These are phyloP conservation scores for Ammodytes dubius DNA, from an alignment of 2,113 vertebrate genomes.

Conservation along the genomic window DNA sequence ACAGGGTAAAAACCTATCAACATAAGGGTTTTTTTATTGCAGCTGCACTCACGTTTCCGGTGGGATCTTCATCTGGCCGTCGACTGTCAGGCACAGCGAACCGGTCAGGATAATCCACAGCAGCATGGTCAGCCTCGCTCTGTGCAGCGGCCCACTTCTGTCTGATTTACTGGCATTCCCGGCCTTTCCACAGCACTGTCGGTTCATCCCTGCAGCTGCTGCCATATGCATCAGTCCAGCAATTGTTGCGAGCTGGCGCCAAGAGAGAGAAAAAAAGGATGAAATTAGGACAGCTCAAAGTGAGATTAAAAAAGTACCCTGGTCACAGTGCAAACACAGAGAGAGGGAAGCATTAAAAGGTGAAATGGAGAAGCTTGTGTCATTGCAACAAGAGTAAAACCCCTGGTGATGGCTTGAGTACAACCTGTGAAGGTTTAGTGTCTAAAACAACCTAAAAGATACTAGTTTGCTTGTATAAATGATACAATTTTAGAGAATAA, in stretches of 20 bases:
- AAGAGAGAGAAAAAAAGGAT: constrained; percentile 7
- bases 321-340: constrained; percentile 29
- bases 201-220: constrained; percentile 71
- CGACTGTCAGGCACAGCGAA: constrained; percentile 72
- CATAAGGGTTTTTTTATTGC: not conserved
- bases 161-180: constrained; percentile 59
- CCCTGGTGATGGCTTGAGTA: too few relatives aligned
- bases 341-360: not conserved
- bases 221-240: constrained; percentile 47
- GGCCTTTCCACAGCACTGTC: constrained; percentile 32
- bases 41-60: constrained; percentile 90
- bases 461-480: not conserved
- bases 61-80: constrained; percentile 89
- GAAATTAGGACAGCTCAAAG: constrained; percentile 41
- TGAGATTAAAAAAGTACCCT: constrained; percentile 30
- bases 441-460: not conserved
- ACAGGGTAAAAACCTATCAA: not conserved
- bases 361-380: not conserved
- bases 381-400: not conserved
- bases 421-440: not conserved
- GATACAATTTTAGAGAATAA: not conserved
- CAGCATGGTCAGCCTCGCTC: constrained; percentile 72
- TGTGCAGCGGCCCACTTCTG: constrained; percentile 48
- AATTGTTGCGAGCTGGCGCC: constrained; percentile 42
- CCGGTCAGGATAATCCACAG: constrained; percentile 84